Evolutionary conservation across 2,888 invertebrate species (phyloP).

Genomic region (Hedya salicella): DNA sequence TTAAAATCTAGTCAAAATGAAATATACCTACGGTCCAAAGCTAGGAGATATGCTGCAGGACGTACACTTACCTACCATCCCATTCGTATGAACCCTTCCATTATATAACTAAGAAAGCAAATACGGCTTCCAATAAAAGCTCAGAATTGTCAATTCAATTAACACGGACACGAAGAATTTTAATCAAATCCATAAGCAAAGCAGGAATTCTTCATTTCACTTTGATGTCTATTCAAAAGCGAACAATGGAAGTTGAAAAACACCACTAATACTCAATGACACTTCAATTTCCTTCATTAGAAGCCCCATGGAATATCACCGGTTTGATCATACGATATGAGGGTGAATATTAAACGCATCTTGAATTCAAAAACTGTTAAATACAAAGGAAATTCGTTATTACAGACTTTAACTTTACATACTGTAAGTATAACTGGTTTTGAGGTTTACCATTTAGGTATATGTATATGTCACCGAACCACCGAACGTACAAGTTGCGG

Average conservation of each 20-base stretch:
- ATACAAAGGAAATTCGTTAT: constrained; percentile 23
- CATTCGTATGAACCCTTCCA: background rate
- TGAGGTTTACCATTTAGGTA: too few species aligned
- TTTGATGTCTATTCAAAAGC: constrained; percentile 38
- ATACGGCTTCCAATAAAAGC: constrained; percentile 27
- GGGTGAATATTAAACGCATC: constrained; percentile 59
- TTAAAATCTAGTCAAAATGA: too few species aligned
- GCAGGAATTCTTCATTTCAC: constrained; percentile 36
- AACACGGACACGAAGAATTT: constrained; percentile 39
- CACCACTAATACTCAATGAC: constrained; percentile 56
- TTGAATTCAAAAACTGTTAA: constrained; percentile 26
- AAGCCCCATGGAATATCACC: constrained; percentile 55
- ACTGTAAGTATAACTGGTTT: background rate
- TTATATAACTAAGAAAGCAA: constrained; percentile 19
- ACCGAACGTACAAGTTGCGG: background rate
- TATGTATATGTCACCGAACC: background rate
- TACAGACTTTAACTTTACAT: background rate
- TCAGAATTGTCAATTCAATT: constrained; percentile 36
- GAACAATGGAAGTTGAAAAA: constrained; percentile 59
- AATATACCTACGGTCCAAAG: background rate
- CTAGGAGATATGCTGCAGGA: background rate
- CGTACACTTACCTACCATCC: background rate
- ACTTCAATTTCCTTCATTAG: constrained; percentile 73
- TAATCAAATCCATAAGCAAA: constrained; percentile 41
- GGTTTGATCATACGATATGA: constrained; percentile 59